Percentiles rank a stretch among this genome's conserved stretches.
These are phyloP conservation scores for Nowickia ferox DNA, from an alignment of 2,888 invertebrate species.

Conservation along the genomic window DNA sequence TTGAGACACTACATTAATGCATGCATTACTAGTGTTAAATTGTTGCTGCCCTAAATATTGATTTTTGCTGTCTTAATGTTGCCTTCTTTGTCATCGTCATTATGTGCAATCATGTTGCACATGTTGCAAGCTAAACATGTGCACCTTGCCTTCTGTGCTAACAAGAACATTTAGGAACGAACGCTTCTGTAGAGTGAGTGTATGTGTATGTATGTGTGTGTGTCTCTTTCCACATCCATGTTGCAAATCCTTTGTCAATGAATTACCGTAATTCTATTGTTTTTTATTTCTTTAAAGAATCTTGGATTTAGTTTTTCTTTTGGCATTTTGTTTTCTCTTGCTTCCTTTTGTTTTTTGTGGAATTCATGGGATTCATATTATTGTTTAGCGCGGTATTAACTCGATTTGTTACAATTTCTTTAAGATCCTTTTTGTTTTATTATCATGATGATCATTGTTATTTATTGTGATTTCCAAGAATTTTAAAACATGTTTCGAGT, in stretches of 20 bases:
- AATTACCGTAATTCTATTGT: slow-evolving; percentile 71
- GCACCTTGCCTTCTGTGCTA: slow-evolving; percentile 13
- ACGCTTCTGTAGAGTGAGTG: background rate
- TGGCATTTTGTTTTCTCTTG: background rate
- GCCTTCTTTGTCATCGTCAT: slow-evolving; percentile 37
- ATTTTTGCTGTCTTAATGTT: slow-evolving; percentile 55
- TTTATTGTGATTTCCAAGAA: slow-evolving; percentile 65
- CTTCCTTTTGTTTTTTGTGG: slow-evolving; percentile 6
- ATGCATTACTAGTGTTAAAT: background rate
- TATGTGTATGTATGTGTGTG: background rate
- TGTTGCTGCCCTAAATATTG: slow-evolving; percentile 61
- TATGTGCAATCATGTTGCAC: slow-evolving; percentile 50
- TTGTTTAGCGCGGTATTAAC: slow-evolving; percentile 60
- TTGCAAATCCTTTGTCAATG: slow-evolving; percentile 71
- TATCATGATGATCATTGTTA: slow-evolving; percentile 52
- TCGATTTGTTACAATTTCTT: slow-evolving; percentile 71
- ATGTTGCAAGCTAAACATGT: slow-evolving; percentile 49
- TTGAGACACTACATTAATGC: background rate
- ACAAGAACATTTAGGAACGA: slow-evolving; percentile 48
- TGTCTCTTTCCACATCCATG: slow-evolving; percentile 21
- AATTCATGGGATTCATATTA: slow-evolving; percentile 63
- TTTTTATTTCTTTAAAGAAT: background rate
- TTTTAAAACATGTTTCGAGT: slow-evolving; percentile 47
- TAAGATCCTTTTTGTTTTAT: slow-evolving; percentile 44
- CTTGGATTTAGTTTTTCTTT: slow-evolving; percentile 2